Evolutionary conservation across 2,888 invertebrate species (phyloP).

Genomic region (Zaprionus lineosus): DNA sequence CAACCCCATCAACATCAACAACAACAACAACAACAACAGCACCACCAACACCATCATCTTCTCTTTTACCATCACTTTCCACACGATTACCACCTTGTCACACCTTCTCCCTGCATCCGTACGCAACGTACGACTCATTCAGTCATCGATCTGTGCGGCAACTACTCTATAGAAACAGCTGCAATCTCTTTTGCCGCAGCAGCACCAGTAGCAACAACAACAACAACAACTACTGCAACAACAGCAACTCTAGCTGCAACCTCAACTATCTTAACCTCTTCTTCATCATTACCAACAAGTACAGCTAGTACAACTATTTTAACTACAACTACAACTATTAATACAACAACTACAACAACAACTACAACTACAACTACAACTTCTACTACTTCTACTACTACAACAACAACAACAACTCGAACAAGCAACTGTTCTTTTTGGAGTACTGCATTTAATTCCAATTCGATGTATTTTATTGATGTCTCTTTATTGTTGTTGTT

Average conservation of each 20-base stretch:
- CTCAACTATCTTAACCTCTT: slow-evolving; percentile 19
- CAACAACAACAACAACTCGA: slow-evolving; percentile 37
- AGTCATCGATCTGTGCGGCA: slow-evolving; percentile 56
- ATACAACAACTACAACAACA: slow-evolving; percentile 22
- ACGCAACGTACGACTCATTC: slow-evolving; percentile 46
- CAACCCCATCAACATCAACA: slow-evolving; percentile 15
- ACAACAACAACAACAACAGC: slow-evolving; percentile 8
- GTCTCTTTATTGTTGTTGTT: slow-evolving; percentile 45
- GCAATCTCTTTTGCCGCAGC: slow-evolving; percentile 29
- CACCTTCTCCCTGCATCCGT: slow-evolving; percentile 18
- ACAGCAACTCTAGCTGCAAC: slow-evolving; percentile 35
- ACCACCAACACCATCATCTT: slow-evolving; percentile 16
- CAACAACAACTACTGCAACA: slow-evolving; percentile 25
- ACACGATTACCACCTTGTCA: slow-evolving; percentile 30
- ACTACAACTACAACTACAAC: slow-evolving; percentile 32
- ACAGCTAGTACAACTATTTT: slow-evolving; percentile 9
- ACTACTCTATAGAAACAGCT: slow-evolving; percentile 47
- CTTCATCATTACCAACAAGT: slow-evolving; percentile 34
- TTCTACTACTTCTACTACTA: slow-evolving; percentile 28
- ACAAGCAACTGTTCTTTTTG: slow-evolving; percentile 60
- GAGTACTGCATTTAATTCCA: slow-evolving; percentile 69
- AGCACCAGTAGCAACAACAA: slow-evolving; percentile 24
- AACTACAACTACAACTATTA: slow-evolving; percentile 40
- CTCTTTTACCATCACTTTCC: slow-evolving; percentile 32
- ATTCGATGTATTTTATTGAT: slow-evolving; percentile 53